Conservation (phyloP, 1,140 invertebrate species). For the Catajapyx aquilonaris region DNA sequence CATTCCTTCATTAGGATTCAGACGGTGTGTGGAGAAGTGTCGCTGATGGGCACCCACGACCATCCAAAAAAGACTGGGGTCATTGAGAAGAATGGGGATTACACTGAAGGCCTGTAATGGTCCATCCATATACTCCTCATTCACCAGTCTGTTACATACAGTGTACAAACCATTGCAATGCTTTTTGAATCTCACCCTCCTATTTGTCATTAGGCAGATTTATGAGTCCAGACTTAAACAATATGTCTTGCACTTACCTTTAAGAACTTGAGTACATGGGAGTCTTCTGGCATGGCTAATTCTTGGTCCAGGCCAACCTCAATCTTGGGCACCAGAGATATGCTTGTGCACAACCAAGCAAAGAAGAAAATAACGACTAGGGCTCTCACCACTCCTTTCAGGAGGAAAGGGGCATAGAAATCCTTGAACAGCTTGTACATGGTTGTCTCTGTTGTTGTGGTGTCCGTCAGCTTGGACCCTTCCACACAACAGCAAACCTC, state of each 20-base stretch:
- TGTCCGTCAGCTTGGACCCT: conserved; percentile 37
- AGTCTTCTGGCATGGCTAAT: conserved; percentile 90
- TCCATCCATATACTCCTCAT: no score
- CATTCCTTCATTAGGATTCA: no score
- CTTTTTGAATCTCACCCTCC: no score
- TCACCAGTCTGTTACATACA: no score
- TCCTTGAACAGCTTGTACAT: conserved; percentile 71
- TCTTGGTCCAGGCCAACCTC: conserved; percentile 91
- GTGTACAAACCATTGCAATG: no score
- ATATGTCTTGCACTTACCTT: conserved; percentile 24
- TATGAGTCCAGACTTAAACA: no score
- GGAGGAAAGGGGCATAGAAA: conserved; percentile 66
- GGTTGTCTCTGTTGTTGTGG: conserved; percentile 35
- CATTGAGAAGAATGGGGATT: no score
- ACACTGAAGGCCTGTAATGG: no score
- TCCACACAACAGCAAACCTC: conserved; percentile 70
- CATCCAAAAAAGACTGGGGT: no score
- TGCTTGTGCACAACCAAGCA: conserved; percentile 70
- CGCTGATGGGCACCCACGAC: no score
- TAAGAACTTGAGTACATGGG: conserved; percentile 84
- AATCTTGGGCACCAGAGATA: conserved; percentile 67
- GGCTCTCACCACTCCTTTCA: conserved; percentile 50
- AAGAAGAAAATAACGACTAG: conserved; percentile 66
- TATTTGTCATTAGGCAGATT: no score
- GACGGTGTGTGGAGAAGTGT: no score